phyloP scores from a whole-genome alignment of 2,797 vertebrate genomes.

The Harpagifer antarcticus region DNA sequence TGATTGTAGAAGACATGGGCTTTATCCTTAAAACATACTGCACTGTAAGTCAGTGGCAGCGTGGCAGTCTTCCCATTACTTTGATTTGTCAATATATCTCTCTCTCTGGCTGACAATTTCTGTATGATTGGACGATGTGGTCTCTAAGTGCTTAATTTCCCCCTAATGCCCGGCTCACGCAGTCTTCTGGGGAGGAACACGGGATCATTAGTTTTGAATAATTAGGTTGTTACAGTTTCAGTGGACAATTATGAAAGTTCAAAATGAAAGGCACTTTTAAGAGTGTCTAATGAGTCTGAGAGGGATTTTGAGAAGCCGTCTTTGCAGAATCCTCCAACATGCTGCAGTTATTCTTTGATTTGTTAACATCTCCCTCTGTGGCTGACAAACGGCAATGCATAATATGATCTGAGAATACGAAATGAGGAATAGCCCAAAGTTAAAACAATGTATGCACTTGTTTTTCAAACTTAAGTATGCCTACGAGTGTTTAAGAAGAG shows the following conservation, averaged over 20 bases:
- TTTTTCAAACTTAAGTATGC: constrained; percentile 4
- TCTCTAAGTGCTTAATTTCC: constrained; percentile 44
- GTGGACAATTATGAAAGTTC: constrained; percentile 62
- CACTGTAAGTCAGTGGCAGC: constrained; percentile 26
- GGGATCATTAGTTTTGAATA: constrained; percentile 59
- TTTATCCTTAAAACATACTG: constrained; percentile 18
- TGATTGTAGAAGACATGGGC: not conserved
- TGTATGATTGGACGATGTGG: constrained; percentile 31
- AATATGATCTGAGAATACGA: constrained; percentile 48
- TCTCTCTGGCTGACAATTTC: constrained; percentile 24
- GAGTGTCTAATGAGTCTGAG: constrained; percentile 48
- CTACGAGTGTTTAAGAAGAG: constrained; percentile 2
- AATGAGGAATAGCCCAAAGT: constrained; percentile 36
- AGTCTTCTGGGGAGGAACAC: constrained; percentile 28
- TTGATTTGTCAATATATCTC: constrained; percentile 49
- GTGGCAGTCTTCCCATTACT: constrained; percentile 19
- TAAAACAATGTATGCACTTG: constrained; percentile 24
- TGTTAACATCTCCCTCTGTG: constrained; percentile 52
- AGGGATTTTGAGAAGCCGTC: constrained; percentile 34
- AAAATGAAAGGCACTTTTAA: constrained; percentile 48
- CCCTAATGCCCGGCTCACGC: constrained; percentile 32
- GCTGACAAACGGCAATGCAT: constrained; percentile 46
- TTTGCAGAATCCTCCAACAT: constrained; percentile 38
- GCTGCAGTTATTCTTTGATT: constrained; percentile 55
- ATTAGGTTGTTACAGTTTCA: constrained; percentile 58